Percentiles rank a stretch among this genome's conserved stretches.
phyloP scores from a whole-genome alignment of 2,113 vertebrate genomes.

The Nettapus auritus region DNA sequence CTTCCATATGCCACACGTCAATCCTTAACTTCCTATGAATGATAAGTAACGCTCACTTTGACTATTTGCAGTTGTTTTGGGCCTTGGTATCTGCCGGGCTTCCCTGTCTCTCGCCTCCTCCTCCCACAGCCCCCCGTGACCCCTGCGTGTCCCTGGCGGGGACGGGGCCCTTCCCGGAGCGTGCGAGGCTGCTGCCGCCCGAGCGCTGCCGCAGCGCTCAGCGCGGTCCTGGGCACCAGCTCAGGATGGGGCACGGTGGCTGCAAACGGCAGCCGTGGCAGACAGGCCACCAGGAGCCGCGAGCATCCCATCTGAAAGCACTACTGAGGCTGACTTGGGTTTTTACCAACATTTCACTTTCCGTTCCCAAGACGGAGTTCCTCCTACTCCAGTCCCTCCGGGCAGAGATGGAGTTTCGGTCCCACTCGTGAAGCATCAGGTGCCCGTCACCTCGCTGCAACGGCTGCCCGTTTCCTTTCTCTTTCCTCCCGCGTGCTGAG shows the following conservation, averaged over 20 bases:
- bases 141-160: not conserved
- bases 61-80: not conserved
- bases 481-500: not conserved
- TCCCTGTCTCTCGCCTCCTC: not conserved
- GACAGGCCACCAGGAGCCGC: not conserved
- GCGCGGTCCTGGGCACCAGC: accelerated
- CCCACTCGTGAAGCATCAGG: accelerated
- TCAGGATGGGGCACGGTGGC: not conserved
- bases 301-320: not conserved
- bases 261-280: accelerated
- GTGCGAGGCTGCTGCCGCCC: accelerated
- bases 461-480: not conserved
- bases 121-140: not conserved
- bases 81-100: not conserved
- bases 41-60: not conserved
- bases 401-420: not conserved
- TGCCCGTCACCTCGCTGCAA: not conserved
- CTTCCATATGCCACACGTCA: not conserved
- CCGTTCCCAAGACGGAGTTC: not conserved
- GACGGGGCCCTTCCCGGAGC: not conserved
- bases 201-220: accelerated
- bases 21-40: not conserved
- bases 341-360: not conserved
- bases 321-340: accelerated
- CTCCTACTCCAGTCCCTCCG: not conserved